Evolutionary conservation across 1,140 invertebrate genomes (phyloP).

Genomic region (Drosophila rufa): DNA sequence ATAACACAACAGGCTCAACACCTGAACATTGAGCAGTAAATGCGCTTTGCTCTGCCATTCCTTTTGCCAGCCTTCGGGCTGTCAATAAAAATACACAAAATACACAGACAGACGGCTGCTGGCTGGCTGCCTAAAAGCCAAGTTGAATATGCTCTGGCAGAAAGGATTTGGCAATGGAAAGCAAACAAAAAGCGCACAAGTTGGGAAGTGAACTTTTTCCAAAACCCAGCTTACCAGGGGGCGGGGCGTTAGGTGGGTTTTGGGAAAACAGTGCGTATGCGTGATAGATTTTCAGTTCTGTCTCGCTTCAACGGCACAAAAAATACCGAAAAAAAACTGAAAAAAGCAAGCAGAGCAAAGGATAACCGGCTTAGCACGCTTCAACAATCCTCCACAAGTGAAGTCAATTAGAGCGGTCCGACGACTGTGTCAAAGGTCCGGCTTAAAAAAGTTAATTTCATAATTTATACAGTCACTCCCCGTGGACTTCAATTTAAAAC

Average conservation of each 20-base stretch:
- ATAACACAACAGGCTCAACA: slow-evolving; percentile 71
- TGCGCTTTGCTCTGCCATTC: slow-evolving; percentile 63
- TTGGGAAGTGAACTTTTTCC: slow-evolving; percentile 63
- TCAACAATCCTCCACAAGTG: slow-evolving; percentile 18
- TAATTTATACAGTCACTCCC: slow-evolving; percentile 47
- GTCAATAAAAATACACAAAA: slow-evolving; percentile 59
- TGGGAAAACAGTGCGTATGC: slow-evolving; percentile 66
- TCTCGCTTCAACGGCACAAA: background rate
- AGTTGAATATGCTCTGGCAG: slow-evolving; percentile 68
- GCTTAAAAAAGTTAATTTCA: slow-evolving; percentile 51
- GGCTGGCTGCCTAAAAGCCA: slow-evolving; percentile 63
- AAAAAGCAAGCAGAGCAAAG: slow-evolving; percentile 1
- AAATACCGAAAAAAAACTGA: background rate
- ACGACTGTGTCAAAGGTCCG: slow-evolving; percentile 33
- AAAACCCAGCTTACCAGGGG: slow-evolving; percentile 61
- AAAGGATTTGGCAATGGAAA: slow-evolving; percentile 79
- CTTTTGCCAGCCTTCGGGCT: slow-evolving; percentile 44
- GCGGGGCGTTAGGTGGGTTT: slow-evolving; percentile 5
- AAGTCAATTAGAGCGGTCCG: slow-evolving; percentile 55
- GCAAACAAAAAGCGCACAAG: slow-evolving; percentile 69
- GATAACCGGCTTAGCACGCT: slow-evolving; percentile 26
- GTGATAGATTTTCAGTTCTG: slow-evolving; percentile 61
- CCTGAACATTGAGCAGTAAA: slow-evolving; percentile 69
- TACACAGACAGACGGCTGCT: slow-evolving; percentile 13
- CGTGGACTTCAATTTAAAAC: slow-evolving; percentile 63